A percentile compares a stretch with the other conserved stretches of the same genome.
Conservation (phyloP, 2,888 invertebrate species). For the Drosophila multiciliata region DNA sequence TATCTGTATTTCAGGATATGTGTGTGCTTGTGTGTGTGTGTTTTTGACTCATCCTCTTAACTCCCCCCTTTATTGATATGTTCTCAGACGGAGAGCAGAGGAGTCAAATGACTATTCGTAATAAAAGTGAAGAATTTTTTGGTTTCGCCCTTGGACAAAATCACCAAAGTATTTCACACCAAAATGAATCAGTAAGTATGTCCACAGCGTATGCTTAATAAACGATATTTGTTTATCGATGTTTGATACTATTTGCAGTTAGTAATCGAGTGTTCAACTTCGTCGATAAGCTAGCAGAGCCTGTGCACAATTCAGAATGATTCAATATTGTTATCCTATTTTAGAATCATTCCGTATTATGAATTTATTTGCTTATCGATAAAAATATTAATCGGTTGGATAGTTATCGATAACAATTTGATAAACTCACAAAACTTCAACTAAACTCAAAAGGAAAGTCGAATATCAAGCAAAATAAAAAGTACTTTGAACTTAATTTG, state of each 20-base stretch:
- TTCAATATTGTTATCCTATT: not conserved
- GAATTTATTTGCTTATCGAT: not conserved
- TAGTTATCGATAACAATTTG: not conserved
- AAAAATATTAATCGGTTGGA: not conserved
- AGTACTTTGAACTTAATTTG: not conserved
- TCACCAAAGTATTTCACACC: not conserved
- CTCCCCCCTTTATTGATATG: not conserved
- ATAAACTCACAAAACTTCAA: not conserved
- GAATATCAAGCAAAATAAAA: not conserved
- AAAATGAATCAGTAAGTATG: conserved; percentile 9
- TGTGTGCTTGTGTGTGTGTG: conserved; percentile 22
- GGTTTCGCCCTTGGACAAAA: conserved; percentile 13
- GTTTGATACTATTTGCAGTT: not conserved
- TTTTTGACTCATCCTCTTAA: not conserved
- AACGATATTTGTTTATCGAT: conserved; percentile 17
- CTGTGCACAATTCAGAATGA: not conserved
- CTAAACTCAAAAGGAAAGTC: not conserved
- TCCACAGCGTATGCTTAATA: not conserved
- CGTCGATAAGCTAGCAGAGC: not conserved
- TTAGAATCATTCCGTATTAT: too few relatives aligned
- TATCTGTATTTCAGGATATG: conserved; percentile 11
- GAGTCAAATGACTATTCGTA: not conserved
- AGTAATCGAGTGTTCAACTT: not conserved
- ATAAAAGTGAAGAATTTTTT: not conserved
- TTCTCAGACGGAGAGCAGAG: not conserved